phyloP scores from a whole-genome alignment of 2,888 invertebrate species.

The Drosophila glabriapex region DNA sequence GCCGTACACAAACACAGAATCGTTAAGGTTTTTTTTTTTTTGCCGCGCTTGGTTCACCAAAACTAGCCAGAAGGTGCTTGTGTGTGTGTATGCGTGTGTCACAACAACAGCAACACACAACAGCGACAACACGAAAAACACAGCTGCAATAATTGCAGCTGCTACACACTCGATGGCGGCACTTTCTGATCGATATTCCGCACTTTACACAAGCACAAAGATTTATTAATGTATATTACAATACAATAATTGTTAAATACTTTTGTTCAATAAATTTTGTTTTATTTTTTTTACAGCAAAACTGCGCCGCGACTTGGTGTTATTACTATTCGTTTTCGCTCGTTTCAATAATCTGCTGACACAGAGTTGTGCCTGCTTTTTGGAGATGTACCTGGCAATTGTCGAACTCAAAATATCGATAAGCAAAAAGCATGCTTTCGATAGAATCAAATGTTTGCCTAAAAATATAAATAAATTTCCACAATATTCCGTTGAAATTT shows the following conservation, averaged over 20 bases:
- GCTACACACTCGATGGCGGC: constrained; percentile 3
- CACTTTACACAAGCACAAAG: constrained; percentile 10
- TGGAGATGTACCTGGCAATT: constrained; percentile 11
- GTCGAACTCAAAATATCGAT: constrained; percentile 20
- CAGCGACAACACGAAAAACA: constrained; percentile 45
- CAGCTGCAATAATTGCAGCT: constrained; percentile 65
- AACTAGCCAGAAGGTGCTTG: constrained; percentile 51
- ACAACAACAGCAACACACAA: constrained; percentile 36
- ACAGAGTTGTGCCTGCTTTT: constrained; percentile 39
- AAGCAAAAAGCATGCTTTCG: not conserved
- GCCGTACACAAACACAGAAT: constrained; percentile 38
- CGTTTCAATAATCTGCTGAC: constrained; percentile 39
- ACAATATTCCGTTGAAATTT: not conserved
- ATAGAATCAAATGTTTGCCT: not conserved
- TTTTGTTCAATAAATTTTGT: constrained; percentile 28
- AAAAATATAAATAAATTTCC: not conserved
- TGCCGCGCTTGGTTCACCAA: constrained; percentile 59
- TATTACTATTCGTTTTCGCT: constrained; percentile 37
- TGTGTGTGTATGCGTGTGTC: constrained; percentile 45
- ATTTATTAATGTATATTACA: not conserved
- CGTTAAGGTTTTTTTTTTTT: constrained; percentile 48
- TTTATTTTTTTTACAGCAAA: constrained; percentile 26
- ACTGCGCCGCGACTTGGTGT: constrained; percentile 42
- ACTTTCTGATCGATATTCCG: constrained; percentile 12
- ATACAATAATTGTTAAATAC: constrained; percentile 11